phyloP scores from a whole-genome alignment of 2,113 vertebrate species.

The Etia nguti region DNA sequence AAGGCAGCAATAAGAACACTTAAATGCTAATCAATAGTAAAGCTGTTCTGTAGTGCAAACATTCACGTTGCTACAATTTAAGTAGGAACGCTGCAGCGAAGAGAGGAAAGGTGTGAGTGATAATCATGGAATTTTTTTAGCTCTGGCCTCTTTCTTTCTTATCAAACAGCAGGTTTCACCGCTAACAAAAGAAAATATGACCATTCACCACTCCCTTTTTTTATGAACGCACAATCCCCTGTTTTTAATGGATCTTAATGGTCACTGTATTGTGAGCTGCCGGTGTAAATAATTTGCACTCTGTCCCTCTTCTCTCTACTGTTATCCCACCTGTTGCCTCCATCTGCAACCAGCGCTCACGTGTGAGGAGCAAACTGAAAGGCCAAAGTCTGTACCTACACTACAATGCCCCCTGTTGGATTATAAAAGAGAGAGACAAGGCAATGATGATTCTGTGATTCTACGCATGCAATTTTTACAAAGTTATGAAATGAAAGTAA shows the following conservation, averaged over 20 bases:
- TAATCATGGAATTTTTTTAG: slow-evolving; percentile 2
- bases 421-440: background rate
- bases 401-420: slow-evolving; percentile 11
- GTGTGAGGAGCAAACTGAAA: background rate
- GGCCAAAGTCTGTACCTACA: background rate
- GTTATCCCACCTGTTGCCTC: background rate
- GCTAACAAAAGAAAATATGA: slow-evolving; percentile 20
- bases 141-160: slow-evolving; percentile 25
- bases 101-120: background rate
- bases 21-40: background rate
- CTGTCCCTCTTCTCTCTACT: background rate
- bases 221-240: background rate
- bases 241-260: background rate
- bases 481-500: background rate
- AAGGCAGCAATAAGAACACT: background rate
- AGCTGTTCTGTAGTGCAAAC: background rate
- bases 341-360: background rate
- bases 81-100: background rate
- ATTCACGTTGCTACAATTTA: background rate
- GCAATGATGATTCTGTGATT: background rate
- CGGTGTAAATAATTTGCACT: background rate
- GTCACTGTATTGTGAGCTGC: background rate
- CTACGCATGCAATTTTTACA: background rate
- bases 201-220: background rate
- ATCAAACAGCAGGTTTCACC: slow-evolving; percentile 30